Percentiles rank a stretch among this genome's conserved stretches.
Evolutionary conservation across 1,140 invertebrate species (phyloP).

Genomic region (Coenobita brevimanus): DNA sequence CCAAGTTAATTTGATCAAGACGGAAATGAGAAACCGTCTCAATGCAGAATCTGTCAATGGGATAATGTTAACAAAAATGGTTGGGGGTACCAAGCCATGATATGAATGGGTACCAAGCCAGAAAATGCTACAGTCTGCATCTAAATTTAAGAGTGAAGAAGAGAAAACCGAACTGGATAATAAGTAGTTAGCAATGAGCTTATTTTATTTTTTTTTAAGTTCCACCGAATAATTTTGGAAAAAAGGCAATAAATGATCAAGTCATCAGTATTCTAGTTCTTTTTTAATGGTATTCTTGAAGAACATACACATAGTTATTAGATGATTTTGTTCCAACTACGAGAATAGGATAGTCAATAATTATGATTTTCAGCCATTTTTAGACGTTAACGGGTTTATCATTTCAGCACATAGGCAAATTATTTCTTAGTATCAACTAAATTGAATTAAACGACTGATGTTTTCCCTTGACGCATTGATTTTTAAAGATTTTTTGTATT

Average conservation of each 20-base stretch:
- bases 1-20: too few species aligned
- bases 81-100: background rate
- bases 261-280: background rate
- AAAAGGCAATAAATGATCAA: constrained; percentile 15
- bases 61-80: constrained; percentile 26
- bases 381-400: background rate
- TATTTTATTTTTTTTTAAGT: background rate
- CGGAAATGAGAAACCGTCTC: too few species aligned
- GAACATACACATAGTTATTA: background rate
- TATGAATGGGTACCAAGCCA: too few species aligned
- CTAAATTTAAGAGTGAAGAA: constrained; percentile 12
- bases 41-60: too few species aligned
- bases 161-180: background rate
- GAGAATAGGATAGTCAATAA: background rate
- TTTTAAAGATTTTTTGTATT: background rate
- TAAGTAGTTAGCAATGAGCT: background rate
- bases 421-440: constrained; percentile 10
- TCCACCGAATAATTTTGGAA: background rate
- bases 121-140: too few species aligned
- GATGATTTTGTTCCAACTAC: background rate
- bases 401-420: background rate
- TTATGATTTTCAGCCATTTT: too few species aligned
- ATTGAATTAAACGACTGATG: background rate
- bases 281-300: constrained; percentile 11
- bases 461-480: too few species aligned